Evolutionary conservation across 2,113 vertebrate species (phyloP), one percentile per base, ranked within the genome.

Genomic region (Xenopus tropicalis): DNA sequence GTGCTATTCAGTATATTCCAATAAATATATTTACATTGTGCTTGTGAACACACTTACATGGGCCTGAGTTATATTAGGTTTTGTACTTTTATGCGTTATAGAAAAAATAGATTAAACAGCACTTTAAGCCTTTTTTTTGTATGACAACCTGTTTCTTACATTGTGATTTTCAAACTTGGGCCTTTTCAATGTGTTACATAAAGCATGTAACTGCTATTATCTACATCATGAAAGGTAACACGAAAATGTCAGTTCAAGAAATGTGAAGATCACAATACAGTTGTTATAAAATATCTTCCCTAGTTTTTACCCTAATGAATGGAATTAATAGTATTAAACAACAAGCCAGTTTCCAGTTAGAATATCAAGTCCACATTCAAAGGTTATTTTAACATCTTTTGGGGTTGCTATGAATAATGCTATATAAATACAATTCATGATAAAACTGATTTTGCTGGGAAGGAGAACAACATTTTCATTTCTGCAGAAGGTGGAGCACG

Each of bases 11-110:
- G 29, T 46, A 17, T 43, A 59, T 59, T 43, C 37, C 21, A 10
- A 52, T 7, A 11, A 62, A 43, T 74, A 71, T 71, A 56, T 37
- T 8, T 69, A 75, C 57, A 69, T 75, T 75, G 73, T 75, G 73
- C 73, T 75, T 75, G 23, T 14, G 6, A 56, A 69, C 46, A 46
- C 46, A 46, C 51, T 20, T 57, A 20, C 22, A 52, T 69, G 25
- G 73, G 48, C 46, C 66, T 54, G 44, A 61, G 44, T 43, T 62
- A 62, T 24, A 51, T 19, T 3, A 70, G 9, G 11, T 68, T 54
- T 54, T 54, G 19, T 54, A 54, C 52, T n/a, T 3, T 19, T 17
- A 54, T 9, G 16, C 21, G 5, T 48, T 48, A 48, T 59, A 59
- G 57, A 59, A 59, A 10, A 23, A 24, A 23, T 22, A 59, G 46